Base-by-base conservation (phyloP, 2,797 vertebrate genomes). In the Ibycter americanus region DNA sequence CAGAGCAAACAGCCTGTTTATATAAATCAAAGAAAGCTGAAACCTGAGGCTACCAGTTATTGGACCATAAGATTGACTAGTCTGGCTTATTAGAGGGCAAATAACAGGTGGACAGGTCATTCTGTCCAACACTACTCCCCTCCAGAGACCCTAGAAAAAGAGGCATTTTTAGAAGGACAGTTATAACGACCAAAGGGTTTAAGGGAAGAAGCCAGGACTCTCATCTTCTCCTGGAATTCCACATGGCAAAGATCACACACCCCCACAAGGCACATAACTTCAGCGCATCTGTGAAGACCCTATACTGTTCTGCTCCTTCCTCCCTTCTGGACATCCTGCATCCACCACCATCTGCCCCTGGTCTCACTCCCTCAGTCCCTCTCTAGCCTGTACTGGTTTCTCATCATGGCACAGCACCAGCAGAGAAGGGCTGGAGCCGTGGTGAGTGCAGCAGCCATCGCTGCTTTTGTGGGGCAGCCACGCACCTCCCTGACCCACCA, bases 401-500 rank as follows among this genome's bases (percentile, higher is more conserved):
- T 63, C 20, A 52, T 22, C 49, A 15, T 1, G 38, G 44, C 49
- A 73, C n/a, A 89, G 38, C 38, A 62, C 17, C 15, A 34, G 61
- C 6, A 10, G n/a, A 44, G 8, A 6, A 36, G 7, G 34, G 23
- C n/a, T 42, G 49, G n/a, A 67, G 61, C 26, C 3, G 0, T 11
- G 36, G 18, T 19, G 42, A 67, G 29, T 2, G 4, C 54, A 51
- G 52, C 36, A 87, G n/a, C 25, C 36, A 56, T 19, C 0, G 5
- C 19, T 1, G 3, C 38, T 67, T n/a, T 42, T 44, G 10, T 2
- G 1, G 26, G 27, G 44, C 15, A 62, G 40, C 34, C 23, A 5
- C 23, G 9, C 2, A 1, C 15, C 58, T 70, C 25, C 49, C 38
- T 83, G 29, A 17, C 32, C 2, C 1, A 34, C 18, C 0, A 1